Conservation (phyloP, 1,140 invertebrate species). For the Elymnias hypermnestra region DNA sequence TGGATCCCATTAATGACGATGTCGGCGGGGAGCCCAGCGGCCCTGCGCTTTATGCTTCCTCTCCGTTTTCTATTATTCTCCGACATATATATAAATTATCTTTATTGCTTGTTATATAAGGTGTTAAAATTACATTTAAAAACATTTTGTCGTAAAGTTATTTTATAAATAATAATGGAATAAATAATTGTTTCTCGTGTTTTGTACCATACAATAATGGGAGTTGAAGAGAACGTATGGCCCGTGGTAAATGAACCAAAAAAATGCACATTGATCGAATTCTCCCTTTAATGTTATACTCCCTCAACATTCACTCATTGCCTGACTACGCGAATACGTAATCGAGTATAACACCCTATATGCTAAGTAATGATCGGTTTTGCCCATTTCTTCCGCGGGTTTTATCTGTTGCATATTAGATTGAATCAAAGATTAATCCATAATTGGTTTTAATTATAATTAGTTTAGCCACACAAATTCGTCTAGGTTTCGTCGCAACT, state of each 20-base stretch:
- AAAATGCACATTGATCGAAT: constrained; percentile 66
- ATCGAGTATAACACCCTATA: constrained; percentile 48
- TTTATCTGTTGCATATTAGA: neutral
- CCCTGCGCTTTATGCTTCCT: too few relatives aligned
- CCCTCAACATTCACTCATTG: constrained; percentile 25
- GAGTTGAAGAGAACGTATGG: constrained; percentile 42
- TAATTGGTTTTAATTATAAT: too few relatives aligned
- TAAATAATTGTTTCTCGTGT: too few relatives aligned
- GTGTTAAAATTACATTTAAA: too few relatives aligned
- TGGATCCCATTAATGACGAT: too few relatives aligned
- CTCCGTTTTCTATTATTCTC: too few relatives aligned
- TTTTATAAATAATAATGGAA: neutral
- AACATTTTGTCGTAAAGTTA: too few relatives aligned
- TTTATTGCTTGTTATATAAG: too few relatives aligned
- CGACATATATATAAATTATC: too few relatives aligned
- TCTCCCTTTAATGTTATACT: constrained; percentile 56
- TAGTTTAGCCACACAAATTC: too few relatives aligned
- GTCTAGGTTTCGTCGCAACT: too few relatives aligned
- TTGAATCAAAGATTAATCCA: neutral
- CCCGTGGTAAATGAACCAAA: constrained; percentile 66
- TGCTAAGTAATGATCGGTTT: constrained; percentile 31
- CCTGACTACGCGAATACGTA: constrained; percentile 65
- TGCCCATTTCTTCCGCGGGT: constrained; percentile 4
- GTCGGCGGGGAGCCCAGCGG: too few relatives aligned
- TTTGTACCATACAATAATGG: constrained; percentile 21